Evolutionary conservation across 2,888 invertebrate species (phyloP).

Genomic region (Syrphus vitripennis): DNA sequence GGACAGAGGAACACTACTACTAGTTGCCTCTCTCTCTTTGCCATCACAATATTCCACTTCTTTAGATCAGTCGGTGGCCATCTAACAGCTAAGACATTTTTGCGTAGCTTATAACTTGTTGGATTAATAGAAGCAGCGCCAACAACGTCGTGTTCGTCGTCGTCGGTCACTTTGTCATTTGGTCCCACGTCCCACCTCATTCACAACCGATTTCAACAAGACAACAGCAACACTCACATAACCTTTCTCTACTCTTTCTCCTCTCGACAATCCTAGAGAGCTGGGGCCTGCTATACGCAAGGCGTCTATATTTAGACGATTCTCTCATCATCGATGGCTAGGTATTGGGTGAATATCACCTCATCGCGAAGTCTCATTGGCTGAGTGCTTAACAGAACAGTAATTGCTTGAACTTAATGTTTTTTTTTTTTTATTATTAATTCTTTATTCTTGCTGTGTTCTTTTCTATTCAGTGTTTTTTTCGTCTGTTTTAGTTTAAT

Average conservation of each 20-base stretch:
- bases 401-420: slow-evolving; percentile 59
- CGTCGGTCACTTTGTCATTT: background rate
- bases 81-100: slow-evolving; percentile 64
- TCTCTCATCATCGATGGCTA: slow-evolving; percentile 59
- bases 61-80: slow-evolving; percentile 5
- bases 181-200: slow-evolving; percentile 30
- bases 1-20: slow-evolving; percentile 21
- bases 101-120: slow-evolving; percentile 63
- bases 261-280: background rate
- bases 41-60: background rate
- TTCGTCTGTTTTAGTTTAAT: slow-evolving; percentile 27
- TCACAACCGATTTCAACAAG: slow-evolving; percentile 10
- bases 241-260: background rate
- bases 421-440: background rate
- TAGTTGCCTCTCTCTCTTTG: background rate
- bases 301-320: slow-evolving; percentile 63
- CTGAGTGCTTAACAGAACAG: slow-evolving; percentile 49
- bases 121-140: slow-evolving; percentile 53
- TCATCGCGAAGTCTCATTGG: slow-evolving; percentile 51
- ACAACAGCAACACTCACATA: slow-evolving; percentile 34
- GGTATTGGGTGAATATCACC: slow-evolving; percentile 63
- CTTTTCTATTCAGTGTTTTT: slow-evolving; percentile 49
- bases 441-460: slow-evolving; percentile 22
- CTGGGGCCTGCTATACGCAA: slow-evolving; percentile 36
- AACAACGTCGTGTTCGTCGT: background rate